These are phyloP conservation scores for Cynocephalus volans DNA, from an alignment of 2,113 vertebrate genomes.

Conservation along the genomic window DNA sequence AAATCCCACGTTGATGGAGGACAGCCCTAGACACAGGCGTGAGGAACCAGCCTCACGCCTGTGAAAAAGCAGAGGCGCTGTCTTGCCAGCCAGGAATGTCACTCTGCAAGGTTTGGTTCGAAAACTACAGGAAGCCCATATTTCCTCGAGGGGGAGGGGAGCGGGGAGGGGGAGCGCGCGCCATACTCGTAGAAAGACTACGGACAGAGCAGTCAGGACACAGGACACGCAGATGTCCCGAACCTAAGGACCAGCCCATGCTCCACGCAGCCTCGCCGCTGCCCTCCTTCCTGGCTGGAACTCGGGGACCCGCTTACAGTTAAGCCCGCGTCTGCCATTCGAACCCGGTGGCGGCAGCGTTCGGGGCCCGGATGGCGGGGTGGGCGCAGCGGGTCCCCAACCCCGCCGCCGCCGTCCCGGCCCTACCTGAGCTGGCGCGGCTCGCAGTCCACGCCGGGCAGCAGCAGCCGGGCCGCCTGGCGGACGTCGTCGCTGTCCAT, in stretches of 20 bases:
- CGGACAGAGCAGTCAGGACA: not conserved
- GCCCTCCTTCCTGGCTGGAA: not conserved
- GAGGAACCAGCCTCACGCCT: not conserved
- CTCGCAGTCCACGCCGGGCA: conserved; percentile 98
- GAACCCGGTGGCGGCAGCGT: not conserved
- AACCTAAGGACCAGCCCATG: not conserved
- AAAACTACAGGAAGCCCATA: conserved; percentile 72
- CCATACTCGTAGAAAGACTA: too few relatives aligned
- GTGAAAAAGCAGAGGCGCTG: not conserved
- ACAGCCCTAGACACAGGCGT: conserved; percentile 15
- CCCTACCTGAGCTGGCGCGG: conserved; percentile 97
- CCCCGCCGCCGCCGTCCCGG: not conserved
- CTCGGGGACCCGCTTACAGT: conserved; percentile 44
- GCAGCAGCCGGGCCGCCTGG: conserved; percentile 96
- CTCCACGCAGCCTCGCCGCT: conserved; percentile 63
- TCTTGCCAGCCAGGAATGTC: conserved; percentile 66
- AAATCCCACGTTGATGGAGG: conserved; percentile 57
- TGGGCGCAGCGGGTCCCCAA: not conserved
- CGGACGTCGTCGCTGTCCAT: conserved; percentile 99
- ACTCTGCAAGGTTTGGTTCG: conserved; percentile 75
- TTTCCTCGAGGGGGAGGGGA: not conserved
- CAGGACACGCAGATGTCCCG: not conserved
- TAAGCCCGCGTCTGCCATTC: conserved; percentile 70
- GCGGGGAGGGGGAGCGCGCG: not conserved
- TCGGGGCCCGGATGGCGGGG: not conserved